Percentiles rank a stretch among this genome's conserved stretches.
Evolutionary conservation across 2,113 vertebrate species (phyloP).

Genomic region (Poecile atricapillus): DNA sequence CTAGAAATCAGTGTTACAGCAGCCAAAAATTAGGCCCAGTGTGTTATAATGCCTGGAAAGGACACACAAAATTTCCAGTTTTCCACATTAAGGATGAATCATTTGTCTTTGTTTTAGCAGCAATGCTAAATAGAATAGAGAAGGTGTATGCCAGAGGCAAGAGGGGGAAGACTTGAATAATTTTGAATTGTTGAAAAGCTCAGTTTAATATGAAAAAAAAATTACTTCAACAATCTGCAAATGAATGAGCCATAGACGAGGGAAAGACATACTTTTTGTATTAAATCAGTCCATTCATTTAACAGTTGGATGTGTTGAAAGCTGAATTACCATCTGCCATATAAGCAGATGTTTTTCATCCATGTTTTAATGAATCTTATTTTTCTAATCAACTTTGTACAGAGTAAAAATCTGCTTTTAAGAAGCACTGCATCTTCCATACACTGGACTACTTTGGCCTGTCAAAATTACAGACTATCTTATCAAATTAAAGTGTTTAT

Average conservation of each 20-base stretch:
- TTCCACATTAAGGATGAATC: constrained; percentile 22
- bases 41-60: constrained; percentile 43
- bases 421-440: neutral
- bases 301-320: constrained; percentile 34
- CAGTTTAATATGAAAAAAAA: constrained; percentile 13
- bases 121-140: constrained; percentile 11
- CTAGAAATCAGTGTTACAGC: constrained; percentile 5
- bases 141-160: constrained; percentile 18
- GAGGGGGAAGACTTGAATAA: neutral
- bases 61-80: constrained; percentile 46
- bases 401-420: constrained; percentile 27
- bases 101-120: constrained; percentile 61
- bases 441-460: neutral
- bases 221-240: constrained; percentile 2
- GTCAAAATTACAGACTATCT: constrained; percentile 17
- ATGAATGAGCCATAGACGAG: constrained; percentile 12
- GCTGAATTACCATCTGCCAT: constrained; percentile 37
- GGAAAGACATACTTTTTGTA: constrained; percentile 27
- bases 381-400: constrained; percentile 51
- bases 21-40: neutral
- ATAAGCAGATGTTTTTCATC: constrained; percentile 44
- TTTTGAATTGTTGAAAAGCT: constrained; percentile 15
- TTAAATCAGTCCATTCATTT: constrained; percentile 49
- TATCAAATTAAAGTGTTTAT: constrained; percentile 44
- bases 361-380: constrained; percentile 36